Evolutionary conservation across 2,113 vertebrate genomes (phyloP).

Genomic region (Gopherus evgoodei): DNA sequence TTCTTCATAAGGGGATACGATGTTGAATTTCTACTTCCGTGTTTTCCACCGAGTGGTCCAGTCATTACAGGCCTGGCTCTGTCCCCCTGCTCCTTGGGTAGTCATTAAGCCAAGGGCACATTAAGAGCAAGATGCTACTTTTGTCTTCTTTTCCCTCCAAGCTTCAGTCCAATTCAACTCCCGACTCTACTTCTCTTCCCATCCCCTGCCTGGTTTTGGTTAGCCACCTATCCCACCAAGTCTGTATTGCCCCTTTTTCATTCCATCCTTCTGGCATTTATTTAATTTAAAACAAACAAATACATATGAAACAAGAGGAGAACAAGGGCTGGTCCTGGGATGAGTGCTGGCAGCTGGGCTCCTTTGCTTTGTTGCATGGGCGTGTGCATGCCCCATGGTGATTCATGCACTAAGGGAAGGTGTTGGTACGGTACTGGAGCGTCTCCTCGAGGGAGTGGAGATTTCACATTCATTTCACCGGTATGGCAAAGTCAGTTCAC

Average conservation of each 20-base stretch:
- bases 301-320: neutral
- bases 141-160: neutral
- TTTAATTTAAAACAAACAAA: neutral
- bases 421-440: neutral
- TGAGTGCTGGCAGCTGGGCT: neutral
- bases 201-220: fast-evolving
- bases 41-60: neutral
- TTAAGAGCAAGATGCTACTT: neutral
- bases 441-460: conserved; percentile 34
- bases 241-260: conserved; percentile 19
- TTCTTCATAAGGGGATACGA: neutral
- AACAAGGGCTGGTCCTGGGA: neutral
- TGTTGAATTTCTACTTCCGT: neutral
- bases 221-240: fast-evolving
- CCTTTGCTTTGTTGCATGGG: neutral
- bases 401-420: neutral
- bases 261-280: neutral
- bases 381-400: neutral
- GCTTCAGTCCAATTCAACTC: neutral
- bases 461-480: conserved; percentile 78
- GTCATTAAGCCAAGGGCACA: fast-evolving
- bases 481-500: conserved; percentile 51
- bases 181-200: too few relatives aligned
- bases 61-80: neutral
- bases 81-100: neutral